Conservation (phyloP, 1,140 invertebrate species). For the Platyscapa corneri region DNA sequence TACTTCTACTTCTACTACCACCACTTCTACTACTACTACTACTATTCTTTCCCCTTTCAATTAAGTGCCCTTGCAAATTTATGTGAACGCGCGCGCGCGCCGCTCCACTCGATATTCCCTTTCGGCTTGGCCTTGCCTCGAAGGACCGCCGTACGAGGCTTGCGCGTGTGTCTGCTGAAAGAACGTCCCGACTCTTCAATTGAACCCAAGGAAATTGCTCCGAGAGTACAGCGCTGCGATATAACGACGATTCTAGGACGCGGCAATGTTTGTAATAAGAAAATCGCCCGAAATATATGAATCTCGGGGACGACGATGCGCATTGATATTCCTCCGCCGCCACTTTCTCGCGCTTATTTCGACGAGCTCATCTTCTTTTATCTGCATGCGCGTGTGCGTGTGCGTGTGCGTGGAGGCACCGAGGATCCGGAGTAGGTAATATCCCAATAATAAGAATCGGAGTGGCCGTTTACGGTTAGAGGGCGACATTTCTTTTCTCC, state of each 20-base stretch:
- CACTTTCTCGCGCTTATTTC: not conserved
- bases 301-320: not conserved
- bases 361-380: not conserved
- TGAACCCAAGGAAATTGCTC: not conserved
- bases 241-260: not conserved
- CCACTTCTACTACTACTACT: slow-evolving; percentile 1
- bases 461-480: slow-evolving; percentile 60
- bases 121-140: slow-evolving; percentile 45
- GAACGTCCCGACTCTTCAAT: not conserved
- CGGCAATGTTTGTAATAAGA: not conserved
- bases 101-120: slow-evolving; percentile 66
- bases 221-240: not conserved
- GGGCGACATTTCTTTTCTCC: slow-evolving; percentile 26
- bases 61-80: slow-evolving; percentile 73
- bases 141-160: not conserved
- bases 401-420: no score
- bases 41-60: slow-evolving; percentile 70
- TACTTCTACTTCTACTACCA: not conserved
- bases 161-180: not conserved
- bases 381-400: no score
- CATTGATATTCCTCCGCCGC: no score
- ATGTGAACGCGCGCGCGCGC: slow-evolving; percentile 62
- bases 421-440: slow-evolving; percentile 41
- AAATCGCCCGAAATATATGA: not conserved
- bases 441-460: slow-evolving; percentile 48